Evolutionary conservation across 2,113 vertebrate genomes (phyloP), one percentile per base, ranked within the genome.

Genomic region (Cyphomyrus discorhynchus): DNA sequence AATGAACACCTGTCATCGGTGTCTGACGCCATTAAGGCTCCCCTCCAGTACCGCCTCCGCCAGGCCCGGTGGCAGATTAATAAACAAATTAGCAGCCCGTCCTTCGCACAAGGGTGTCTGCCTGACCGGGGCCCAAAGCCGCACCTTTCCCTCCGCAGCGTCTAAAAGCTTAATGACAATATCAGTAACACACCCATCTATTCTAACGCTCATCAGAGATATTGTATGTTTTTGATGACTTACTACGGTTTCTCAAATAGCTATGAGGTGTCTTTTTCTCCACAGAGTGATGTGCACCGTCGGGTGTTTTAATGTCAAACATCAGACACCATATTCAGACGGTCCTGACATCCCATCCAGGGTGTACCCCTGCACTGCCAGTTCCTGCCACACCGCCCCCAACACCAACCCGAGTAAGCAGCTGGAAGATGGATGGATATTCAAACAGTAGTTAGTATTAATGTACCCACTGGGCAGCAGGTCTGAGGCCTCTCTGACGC

Each of bases 1-100:
- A 90, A 50, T 86, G 62, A 88, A 39, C 86, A 90, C 84, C 85
- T 90, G 89, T 74, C 85, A 88, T 53, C 49, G 66, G 39, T 85
- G 50, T 90, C 58, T 77, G 49, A 88, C 27, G 50, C 89, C 50
- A 88, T 90, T 88, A 88, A 31, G 42, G 86, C 86, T 80, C 46
- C 66, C 27, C 45, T 56, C 9, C 10, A 42, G 24, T 35, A n/a
- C 46, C 4, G 15, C 77, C 31, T 56, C 24, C 1, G 17, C 50
- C 47, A n/a, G 85, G 70, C 49, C 35, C 66, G 7, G 49, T 66
- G 87, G 86, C 58, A 77, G 70, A 80, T 90, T 70, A 66, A 82
- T 56, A 87, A 77, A 80, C 46, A 52, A 90, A 90, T 88, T 74
- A 82, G 58, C 86, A 46, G 62, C 53, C 85, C 35, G 70, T 80